Percentiles rank a stretch among this genome's conserved stretches.
Conservation (phyloP, 2,888 invertebrate species). For the Glyphotaelius pellucidus region DNA sequence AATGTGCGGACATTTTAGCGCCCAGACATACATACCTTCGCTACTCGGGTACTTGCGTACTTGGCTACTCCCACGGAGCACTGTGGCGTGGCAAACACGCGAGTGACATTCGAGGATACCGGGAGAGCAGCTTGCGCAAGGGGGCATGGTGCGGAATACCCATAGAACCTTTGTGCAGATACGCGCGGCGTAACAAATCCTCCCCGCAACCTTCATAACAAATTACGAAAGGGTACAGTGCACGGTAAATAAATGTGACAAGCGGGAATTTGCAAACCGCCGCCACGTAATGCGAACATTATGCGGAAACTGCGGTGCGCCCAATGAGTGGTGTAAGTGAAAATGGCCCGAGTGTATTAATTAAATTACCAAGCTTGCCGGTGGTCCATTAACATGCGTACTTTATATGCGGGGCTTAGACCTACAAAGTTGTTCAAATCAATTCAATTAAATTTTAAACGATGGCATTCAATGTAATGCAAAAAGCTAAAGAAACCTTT, state of each 20-base stretch:
- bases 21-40: neutral
- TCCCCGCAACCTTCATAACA: constrained; percentile 52
- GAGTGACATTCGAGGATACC: constrained; percentile 24
- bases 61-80: constrained; percentile 25
- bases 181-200: constrained; percentile 51
- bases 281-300: constrained; percentile 18
- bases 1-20: constrained; percentile 37
- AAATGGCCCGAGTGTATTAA: constrained; percentile 18
- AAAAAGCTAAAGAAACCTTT: neutral
- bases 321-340: neutral
- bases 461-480: neutral
- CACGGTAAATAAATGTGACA: constrained; percentile 44
- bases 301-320: constrained; percentile 37
- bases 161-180: constrained; percentile 12
- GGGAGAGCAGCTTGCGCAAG: neutral
- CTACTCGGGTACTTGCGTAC: neutral
- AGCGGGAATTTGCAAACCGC: constrained; percentile 37
- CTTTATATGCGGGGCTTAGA: neutral
- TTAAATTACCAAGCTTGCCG: neutral
- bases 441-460: neutral
- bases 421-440: neutral
- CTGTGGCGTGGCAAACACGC: constrained; percentile 35
- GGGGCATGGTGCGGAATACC: neutral
- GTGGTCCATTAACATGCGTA: constrained; percentile 10
- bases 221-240: constrained; percentile 49